Evolutionary conservation across 2,113 vertebrate species (phyloP).

Genomic region (Heterocephalus glaber): DNA sequence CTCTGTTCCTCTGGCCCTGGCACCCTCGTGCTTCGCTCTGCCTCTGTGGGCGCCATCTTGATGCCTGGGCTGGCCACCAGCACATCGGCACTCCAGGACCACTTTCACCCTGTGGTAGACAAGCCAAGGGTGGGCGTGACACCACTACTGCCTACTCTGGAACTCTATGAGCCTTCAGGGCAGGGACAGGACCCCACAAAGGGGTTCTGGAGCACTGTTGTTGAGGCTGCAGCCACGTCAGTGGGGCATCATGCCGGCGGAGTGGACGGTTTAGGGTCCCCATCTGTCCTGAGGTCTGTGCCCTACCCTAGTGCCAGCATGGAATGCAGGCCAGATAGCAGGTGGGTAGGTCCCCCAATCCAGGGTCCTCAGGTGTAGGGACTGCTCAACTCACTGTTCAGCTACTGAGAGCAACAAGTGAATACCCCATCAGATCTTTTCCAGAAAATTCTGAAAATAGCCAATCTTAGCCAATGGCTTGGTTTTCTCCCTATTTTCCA

Average conservation of each 20-base stretch:
- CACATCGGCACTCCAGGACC: background rate
- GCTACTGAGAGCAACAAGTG: background rate
- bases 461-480: background rate
- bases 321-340: background rate
- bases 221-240: background rate
- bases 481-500: background rate
- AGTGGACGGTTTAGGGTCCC: background rate
- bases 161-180: background rate
- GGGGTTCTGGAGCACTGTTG: background rate
- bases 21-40: background rate
- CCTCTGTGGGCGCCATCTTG: background rate
- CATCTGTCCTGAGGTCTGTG: background rate
- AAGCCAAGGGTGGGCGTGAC: background rate
- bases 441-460: background rate
- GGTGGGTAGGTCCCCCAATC: accelerated
- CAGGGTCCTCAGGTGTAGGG: too few species aligned
- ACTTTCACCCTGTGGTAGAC: background rate
- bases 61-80: background rate
- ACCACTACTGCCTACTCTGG: background rate
- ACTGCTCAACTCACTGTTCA: background rate
- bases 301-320: background rate
- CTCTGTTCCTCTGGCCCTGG: background rate
- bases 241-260: background rate
- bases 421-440: background rate
- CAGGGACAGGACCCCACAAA: too few species aligned